Base-by-base conservation (phyloP, 2,113 vertebrate genomes). In the Perca schrenkii region DNA sequence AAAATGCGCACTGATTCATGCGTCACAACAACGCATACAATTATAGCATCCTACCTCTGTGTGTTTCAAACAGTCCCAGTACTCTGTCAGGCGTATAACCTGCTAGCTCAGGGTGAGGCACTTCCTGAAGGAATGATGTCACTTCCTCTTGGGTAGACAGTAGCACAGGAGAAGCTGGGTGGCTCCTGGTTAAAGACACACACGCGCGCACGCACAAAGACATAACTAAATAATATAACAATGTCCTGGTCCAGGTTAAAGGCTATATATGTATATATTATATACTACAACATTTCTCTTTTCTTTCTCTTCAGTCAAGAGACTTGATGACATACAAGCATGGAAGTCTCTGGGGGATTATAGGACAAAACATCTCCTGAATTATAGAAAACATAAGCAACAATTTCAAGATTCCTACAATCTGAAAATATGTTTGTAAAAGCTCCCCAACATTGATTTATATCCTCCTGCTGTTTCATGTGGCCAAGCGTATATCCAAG, bases 21-120 rank as follows among this genome's bases (percentile, higher is more conserved):
- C 3, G 16, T 52, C 50, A 57, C 36, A 10, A 5, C 31, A 58
- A 19, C 22, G 16, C 56, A 71, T 49, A n/a, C 34, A 21, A 31
- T 7, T 1, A 16, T 22, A 76, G 28, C 14, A 16, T 56, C 80
- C 8, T 90, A 98, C 98, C 96, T 91, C 92, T 1, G 1, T 88
- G 91, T 10, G 94, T 80, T 60, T 88, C 86, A 52, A 98, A 97
- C 4, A 99, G 87, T 68, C 97, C 98, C 78, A 99, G 91, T 2
- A 96, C 80, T 0, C 90, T 94, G 77, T 89, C 68, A 1, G 86
- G 87, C 5, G 77, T 82, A 43, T 92, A 92, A 22, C 88, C 78
- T 0, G 89, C 57, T 6, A 96, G 82, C 53, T 93, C 89, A 34
- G 90, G 16, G n/a, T 89, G 92, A 54, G 94, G 89, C 1, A 92